Base-by-base conservation (phyloP, 1,140 invertebrate genomes). In the Drosophila sp. region DNA sequence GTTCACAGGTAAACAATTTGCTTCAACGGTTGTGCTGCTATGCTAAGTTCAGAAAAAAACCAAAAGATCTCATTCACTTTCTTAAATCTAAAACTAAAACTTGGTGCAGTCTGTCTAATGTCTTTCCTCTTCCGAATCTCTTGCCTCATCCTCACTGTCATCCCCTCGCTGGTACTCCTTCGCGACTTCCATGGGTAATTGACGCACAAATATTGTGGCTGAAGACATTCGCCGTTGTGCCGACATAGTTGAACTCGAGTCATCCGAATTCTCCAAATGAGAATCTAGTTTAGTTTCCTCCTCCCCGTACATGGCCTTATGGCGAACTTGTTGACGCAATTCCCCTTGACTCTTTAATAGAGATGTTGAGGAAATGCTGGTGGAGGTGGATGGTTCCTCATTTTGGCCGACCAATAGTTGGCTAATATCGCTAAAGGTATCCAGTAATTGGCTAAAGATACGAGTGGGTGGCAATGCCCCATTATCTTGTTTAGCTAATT, bases 211-310 rank as follows among this genome's bases (percentile, higher is more conserved):
- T 1, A 86, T 57, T 1, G 83, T 86, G 25, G 75, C 75, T 2
- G 79, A 72, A 3, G 79, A 79, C 79, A 79, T 82, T 11, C 82
- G 72, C 3, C 79, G 58, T 41, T 87, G 83, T 50, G 23, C 23
- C 8, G 25, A 27, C 23, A 3, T 50, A 10, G 44, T 25, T 50
- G 1, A 1, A 10, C 7, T 27, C 7, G 2, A 27, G 23, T 50
- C 44, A 27, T 10, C 2, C 23, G 3, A 8, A 35, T 72, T 47
- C 1, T 69, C 50, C 10, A 50, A 17, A 2, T 47, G 6, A 0
- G 56, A 25, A 27, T 50, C 1, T 3, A 23, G 8, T 50, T 50
- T 50, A 50, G 8, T 40, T 11, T 60, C 29, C 2, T 55, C 11
- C 4, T 66, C 60, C 32, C 79, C 76, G 29, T 66, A 86, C 75